Evolutionary conservation across 2,113 vertebrate species (phyloP).

Genomic region (Cacatua alba): DNA sequence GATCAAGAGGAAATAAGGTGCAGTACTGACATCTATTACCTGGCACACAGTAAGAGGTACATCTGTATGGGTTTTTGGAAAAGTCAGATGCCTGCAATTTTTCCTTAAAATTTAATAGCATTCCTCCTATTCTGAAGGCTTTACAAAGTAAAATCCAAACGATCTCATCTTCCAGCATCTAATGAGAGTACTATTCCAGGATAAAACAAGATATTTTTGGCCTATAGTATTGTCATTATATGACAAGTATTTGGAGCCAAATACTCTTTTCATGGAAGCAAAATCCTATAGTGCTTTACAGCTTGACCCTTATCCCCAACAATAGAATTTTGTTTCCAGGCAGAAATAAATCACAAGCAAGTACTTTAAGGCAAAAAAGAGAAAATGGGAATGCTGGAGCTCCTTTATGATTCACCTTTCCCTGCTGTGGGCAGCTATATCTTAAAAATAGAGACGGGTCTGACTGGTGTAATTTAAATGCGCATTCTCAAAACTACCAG

Average conservation of each 20-base stretch:
- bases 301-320: background rate
- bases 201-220: background rate
- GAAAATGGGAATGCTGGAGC: background rate
- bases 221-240: background rate
- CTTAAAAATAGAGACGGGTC: constrained; percentile 20
- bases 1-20: background rate
- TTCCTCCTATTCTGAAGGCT: background rate
- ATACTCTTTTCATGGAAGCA: background rate
- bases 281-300: background rate
- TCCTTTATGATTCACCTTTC: constrained; percentile 10
- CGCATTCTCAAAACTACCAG: background rate
- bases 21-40: background rate
- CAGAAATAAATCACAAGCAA: constrained; percentile 14
- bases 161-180: background rate
- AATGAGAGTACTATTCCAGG: background rate
- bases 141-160: background rate
- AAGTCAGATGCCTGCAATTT: background rate
- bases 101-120: background rate
- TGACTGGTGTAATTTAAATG: background rate
- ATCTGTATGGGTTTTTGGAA: background rate
- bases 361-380: background rate
- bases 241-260: background rate
- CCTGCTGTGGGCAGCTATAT: background rate
- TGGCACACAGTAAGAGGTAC: background rate
- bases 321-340: background rate